A percentile compares a stretch with the other conserved stretches of the same genome.
Conservation (phyloP, 2,888 invertebrate genomes). For the Trichacis sp. region DNA sequence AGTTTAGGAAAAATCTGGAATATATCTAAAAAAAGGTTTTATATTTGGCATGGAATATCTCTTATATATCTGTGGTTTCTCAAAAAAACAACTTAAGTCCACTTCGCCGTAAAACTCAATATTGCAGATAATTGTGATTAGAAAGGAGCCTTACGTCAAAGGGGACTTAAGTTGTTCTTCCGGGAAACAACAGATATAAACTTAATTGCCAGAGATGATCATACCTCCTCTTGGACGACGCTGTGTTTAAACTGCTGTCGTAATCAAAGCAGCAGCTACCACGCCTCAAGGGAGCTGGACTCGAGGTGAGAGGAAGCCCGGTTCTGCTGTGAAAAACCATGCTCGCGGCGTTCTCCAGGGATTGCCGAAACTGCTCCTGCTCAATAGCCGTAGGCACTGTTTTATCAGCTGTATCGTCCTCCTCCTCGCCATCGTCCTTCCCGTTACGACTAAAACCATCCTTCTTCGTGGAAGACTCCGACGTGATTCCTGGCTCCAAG, state of each 20-base stretch:
- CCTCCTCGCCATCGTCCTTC: slow-evolving; percentile 39
- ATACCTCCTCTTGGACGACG: slow-evolving; percentile 85
- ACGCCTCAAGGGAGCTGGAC: slow-evolving; percentile 85
- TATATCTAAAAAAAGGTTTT: too few species aligned
- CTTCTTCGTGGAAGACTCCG: slow-evolving; percentile 17
- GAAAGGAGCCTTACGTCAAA: too few species aligned
- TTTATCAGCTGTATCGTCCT: slow-evolving; percentile 56
- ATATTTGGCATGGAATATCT: too few species aligned
- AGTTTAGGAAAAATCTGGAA: too few species aligned
- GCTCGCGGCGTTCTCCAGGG: slow-evolving; percentile 82
- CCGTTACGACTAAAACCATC: neutral
- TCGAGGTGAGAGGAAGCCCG: slow-evolving; percentile 86
- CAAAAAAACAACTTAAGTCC: too few species aligned
- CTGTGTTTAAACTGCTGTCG: slow-evolving; percentile 83
- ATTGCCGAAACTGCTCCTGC: slow-evolving; percentile 79
- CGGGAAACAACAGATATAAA: too few species aligned
- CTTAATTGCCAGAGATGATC: neutral
- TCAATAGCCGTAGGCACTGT: slow-evolving; percentile 78
- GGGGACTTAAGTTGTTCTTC: too few species aligned
- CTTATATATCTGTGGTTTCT: too few species aligned
- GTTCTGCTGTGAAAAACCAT: slow-evolving; percentile 87
- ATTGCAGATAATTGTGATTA: too few species aligned
- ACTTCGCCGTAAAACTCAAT: too few species aligned
- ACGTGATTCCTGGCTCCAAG: slow-evolving; percentile 24
- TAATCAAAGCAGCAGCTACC: slow-evolving; percentile 86